A percentile compares a stretch with the other conserved stretches of the same genome.
Conservation (phyloP, 2,888 invertebrate genomes). For the Tipula confusa region DNA sequence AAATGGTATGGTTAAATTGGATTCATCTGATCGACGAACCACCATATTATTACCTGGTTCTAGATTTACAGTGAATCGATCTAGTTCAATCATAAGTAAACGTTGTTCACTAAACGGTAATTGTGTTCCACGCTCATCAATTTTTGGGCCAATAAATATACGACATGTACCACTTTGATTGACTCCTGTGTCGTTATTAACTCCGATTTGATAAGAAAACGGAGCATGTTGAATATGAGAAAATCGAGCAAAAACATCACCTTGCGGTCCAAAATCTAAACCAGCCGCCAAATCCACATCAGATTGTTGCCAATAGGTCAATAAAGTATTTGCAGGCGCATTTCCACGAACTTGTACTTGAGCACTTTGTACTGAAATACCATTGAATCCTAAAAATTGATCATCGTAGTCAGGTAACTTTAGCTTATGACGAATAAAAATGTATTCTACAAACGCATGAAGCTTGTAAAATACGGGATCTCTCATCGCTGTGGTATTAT, state of each 20-base stretch:
- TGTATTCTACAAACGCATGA: conserved; percentile 44
- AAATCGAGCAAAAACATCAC: conserved; percentile 44
- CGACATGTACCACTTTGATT: conserved; percentile 44
- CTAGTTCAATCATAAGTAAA: conserved; percentile 63
- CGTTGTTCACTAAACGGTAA: conserved; percentile 64
- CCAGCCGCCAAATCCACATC: conserved; percentile 43
- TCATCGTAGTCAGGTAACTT: conserved; percentile 44
- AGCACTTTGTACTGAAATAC: background rate
- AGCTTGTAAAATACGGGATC: conserved; percentile 47
- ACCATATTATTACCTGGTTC: conserved; percentile 60
- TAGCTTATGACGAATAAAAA: conserved; percentile 42
- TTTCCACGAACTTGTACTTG: background rate
- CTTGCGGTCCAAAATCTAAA: conserved; percentile 41
- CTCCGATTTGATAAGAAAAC: conserved; percentile 58
- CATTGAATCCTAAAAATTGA: conserved; percentile 41
- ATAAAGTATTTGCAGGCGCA: conserved; percentile 36
- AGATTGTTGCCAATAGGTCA: conserved; percentile 41
- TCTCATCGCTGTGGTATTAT: conserved; percentile 43
- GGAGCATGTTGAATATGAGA: conserved; percentile 67
- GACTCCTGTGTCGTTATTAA: conserved; percentile 51
- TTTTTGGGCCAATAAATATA: conserved; percentile 66
- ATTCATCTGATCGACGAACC: conserved; percentile 58
- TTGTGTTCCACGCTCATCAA: conserved; percentile 62
- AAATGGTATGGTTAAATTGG: conserved; percentile 72
- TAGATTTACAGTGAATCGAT: conserved; percentile 64